Conservation (phyloP, 92 coral and sea anemone species). For the Porites cylindrica region DNA sequence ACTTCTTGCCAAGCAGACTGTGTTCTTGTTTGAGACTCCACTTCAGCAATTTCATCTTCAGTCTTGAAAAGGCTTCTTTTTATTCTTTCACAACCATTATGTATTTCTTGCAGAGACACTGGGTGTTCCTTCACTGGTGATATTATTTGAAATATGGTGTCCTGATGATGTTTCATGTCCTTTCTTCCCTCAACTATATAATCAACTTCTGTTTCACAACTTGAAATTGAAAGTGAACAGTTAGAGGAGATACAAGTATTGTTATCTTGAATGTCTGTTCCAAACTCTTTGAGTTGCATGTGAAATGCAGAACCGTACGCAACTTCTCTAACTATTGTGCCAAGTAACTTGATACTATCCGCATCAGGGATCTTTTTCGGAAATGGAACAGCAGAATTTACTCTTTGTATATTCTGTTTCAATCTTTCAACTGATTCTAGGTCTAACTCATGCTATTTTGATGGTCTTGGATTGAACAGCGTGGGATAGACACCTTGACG, state of each 20-base stretch:
- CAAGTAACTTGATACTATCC: not conserved
- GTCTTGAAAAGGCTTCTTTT: slow-evolving; percentile 3
- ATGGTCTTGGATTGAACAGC: too few relatives aligned
- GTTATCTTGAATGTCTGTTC: not conserved
- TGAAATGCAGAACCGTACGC: not conserved
- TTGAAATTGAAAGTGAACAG: slow-evolving; percentile 4
- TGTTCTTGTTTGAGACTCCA: slow-evolving; percentile 10
- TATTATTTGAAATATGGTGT: not conserved
- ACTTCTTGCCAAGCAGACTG: slow-evolving; percentile 4
- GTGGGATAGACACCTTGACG: too few relatives aligned
- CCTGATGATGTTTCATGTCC: not conserved
- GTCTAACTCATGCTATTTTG: too few relatives aligned
- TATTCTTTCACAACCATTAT: not conserved
- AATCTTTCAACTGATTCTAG: too few relatives aligned
- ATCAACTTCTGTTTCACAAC: not conserved
- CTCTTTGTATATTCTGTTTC: too few relatives aligned
- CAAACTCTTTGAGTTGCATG: slow-evolving; percentile 10
- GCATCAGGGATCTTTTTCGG: too few relatives aligned
- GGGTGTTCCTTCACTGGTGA: slow-evolving; percentile 8
- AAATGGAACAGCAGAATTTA: too few relatives aligned
- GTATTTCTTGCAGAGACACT: not conserved
- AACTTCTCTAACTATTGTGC: slow-evolving; percentile 9
- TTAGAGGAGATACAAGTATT: not conserved
- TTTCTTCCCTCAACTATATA: not conserved
- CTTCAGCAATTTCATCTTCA: not conserved